Base-by-base conservation (phyloP, 2,797 vertebrate genomes). In the Coreius guichenoti region DNA sequence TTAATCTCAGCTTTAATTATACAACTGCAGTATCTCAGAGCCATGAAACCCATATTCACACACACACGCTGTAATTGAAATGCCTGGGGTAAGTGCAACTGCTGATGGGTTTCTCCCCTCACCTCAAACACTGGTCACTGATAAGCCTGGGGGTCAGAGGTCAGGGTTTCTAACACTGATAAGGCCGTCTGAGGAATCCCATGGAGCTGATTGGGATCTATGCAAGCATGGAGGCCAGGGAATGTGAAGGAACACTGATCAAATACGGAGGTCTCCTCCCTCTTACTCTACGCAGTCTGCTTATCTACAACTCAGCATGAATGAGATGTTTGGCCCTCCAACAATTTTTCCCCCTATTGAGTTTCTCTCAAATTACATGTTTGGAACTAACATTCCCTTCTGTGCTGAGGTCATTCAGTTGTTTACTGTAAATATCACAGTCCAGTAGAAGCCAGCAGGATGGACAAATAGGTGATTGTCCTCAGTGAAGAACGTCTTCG, bases 121-220 rank as follows among this genome's bases (percentile, higher is more conserved):
- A 61, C 86, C 84, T 87, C 29, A 84, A 81, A 80, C 83, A 89
- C 85, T 91, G 91, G 93, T 92, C 88, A 82, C 67, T 89, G 94
- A 94, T 93, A 93, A 93, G 91, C 80, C 80, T 14, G 31, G 65
- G 43, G 87, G 86, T 89, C 45, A 81, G 43, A 86, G 91, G 90
- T 91, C 91, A 91, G 86, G 92, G 93, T 90, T 89, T 83, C 91
- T 85, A 87, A 90, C 89, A 88, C 93, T 93, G 93, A 94, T 94
- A 93, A 93, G 89, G 83, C 84, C 86, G 87, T 84, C 92, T 89
- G 86, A 87, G 84, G 89, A 91, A 89, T 88, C 88, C 88, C 78
- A 79, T 9, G 89, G 86, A 87, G 88, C 76, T 91, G 91, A 93
- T 93, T 89, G 90, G 82, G 49, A 87, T 89, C 84, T 88, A 69